A percentile compares a stretch with the other conserved stretches of the same genome.
Evolutionary conservation across 2,797 vertebrate species (phyloP).

Genomic region (Ambastaia sidthimunki): DNA sequence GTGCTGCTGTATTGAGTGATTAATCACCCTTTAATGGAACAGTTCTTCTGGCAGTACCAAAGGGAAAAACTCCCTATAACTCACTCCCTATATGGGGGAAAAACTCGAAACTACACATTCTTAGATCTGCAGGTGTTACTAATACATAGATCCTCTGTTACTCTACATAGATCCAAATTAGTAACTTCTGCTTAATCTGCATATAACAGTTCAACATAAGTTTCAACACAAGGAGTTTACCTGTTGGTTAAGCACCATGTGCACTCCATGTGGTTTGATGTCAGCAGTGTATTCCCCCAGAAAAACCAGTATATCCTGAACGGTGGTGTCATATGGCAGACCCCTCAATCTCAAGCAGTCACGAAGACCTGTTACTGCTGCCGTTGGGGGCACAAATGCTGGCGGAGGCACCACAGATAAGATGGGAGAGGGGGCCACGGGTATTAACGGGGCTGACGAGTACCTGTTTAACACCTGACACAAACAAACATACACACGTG

Average conservation of each 20-base stretch:
- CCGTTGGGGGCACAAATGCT: constrained; percentile 83
- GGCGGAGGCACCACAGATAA: constrained; percentile 82
- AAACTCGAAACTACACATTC: constrained; percentile 2
- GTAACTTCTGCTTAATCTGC: too few species aligned
- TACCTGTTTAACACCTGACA: constrained; percentile 92
- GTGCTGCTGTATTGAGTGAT: constrained; percentile 17
- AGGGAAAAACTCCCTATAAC: neutral
- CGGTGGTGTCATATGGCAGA: constrained; percentile 91
- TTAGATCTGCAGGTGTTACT: neutral
- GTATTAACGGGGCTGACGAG: constrained; percentile 88
- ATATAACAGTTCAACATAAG: neutral
- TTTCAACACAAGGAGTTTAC: constrained; percentile 68
- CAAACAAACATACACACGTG: constrained; percentile 38
- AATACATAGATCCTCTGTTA: too few species aligned
- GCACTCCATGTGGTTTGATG: constrained; percentile 92
- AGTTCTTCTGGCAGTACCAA: neutral
- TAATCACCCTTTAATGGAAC: constrained; percentile 3
- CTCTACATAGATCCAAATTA: neutral
- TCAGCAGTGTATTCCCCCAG: constrained; percentile 92
- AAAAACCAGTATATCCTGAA: constrained; percentile 94
- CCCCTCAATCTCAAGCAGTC: constrained; percentile 92
- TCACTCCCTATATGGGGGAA: too few species aligned
- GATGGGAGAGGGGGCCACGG: constrained; percentile 79
- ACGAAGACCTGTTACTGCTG: constrained; percentile 72
- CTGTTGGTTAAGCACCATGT: constrained; percentile 99